Percentiles rank a stretch among this genome's conserved stretches.
phyloP scores from a whole-genome alignment of 2,113 vertebrate genomes.

The Hucho hucho region DNA sequence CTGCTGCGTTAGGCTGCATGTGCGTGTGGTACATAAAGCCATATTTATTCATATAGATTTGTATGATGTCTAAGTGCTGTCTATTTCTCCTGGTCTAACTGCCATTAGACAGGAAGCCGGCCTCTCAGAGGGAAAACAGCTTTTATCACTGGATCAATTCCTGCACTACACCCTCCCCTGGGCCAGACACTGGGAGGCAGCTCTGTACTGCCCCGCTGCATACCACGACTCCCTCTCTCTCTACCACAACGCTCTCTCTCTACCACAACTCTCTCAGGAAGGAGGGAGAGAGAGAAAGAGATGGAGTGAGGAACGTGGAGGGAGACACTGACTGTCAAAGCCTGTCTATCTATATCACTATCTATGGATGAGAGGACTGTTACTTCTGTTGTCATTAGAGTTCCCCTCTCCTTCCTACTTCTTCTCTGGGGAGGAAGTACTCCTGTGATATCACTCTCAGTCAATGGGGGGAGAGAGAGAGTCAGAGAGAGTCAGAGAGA shows the following conservation, averaged over 20 bases:
- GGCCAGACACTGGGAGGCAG: conserved; percentile 29
- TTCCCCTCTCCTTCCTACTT: neutral
- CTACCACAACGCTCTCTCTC: too few relatives aligned
- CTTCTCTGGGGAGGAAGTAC: neutral
- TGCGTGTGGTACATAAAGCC: conserved; percentile 21
- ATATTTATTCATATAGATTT: conserved; percentile 53
- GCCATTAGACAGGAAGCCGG: conserved; percentile 69
- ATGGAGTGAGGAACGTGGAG: neutral
- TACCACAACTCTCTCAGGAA: too few relatives aligned
- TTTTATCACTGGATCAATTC: conserved; percentile 72
- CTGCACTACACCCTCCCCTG: conserved; percentile 31
- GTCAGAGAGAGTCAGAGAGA: too few relatives aligned
- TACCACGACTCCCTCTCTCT: too few relatives aligned
- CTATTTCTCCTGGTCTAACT: conserved; percentile 59
- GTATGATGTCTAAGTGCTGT: conserved; percentile 62
- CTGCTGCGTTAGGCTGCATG: neutral
- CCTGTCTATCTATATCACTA: neutral
- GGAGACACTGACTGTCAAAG: neutral
- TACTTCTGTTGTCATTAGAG: neutral
- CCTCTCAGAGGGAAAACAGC: conserved; percentile 47
- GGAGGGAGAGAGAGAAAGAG: neutral
- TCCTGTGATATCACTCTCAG: neutral
- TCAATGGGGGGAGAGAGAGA: neutral
- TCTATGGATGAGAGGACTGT: neutral
- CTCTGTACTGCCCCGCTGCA: too few relatives aligned